Base-by-base conservation (phyloP, 2,113 vertebrate genomes). In the Takifugu flavidus region DNA sequence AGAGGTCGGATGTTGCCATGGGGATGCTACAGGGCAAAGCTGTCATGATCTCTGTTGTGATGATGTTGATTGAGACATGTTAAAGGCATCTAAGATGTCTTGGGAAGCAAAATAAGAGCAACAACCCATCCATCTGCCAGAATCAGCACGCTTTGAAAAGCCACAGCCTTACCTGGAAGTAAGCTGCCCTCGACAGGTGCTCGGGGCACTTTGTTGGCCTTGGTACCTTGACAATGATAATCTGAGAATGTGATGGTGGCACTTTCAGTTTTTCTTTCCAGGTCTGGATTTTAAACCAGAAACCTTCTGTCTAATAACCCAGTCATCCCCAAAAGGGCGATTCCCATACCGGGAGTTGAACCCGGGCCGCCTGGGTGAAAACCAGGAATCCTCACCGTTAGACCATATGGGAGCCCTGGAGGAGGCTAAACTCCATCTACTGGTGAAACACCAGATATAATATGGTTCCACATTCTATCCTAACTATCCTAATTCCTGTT, bases 1-100 rank as follows among this genome's bases (percentile, higher is more conserved):
- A 70, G 53, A 65, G 61, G 69, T 65, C 70, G 68, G 66, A 83
- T 70, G 74, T 80, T 82, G 77, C 74, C 26, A 67, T 85, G 84
- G 80, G 84, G 86, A 80, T 73, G 51, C 56, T 56, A 53, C 61
- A 79, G 69, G 62, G 69, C 55, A 44, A 28, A 3, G 28, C 14
- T 25, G 57, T 65, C 68, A 68, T 72, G 51, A 63, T 76, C 67
- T 78, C 29, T 12, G 25, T 57, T 71, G 56, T 53, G 59, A 54
- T 69, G 51, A 53, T 14, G 51, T 31, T 53, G 20, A 28, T 44
- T 51, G 53, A 57, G 27, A 11, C 52, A 11, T 39, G 57, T 69
- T 61, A 50, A 20, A 20, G 49, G 65, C 72, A 75, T 46, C 10
- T 2, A 51, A 28, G 63, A 46, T 49, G 69, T 25, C 57, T 57